Base-by-base conservation (phyloP, 2,888 invertebrate species). In the Drosophila antonietae region DNA sequence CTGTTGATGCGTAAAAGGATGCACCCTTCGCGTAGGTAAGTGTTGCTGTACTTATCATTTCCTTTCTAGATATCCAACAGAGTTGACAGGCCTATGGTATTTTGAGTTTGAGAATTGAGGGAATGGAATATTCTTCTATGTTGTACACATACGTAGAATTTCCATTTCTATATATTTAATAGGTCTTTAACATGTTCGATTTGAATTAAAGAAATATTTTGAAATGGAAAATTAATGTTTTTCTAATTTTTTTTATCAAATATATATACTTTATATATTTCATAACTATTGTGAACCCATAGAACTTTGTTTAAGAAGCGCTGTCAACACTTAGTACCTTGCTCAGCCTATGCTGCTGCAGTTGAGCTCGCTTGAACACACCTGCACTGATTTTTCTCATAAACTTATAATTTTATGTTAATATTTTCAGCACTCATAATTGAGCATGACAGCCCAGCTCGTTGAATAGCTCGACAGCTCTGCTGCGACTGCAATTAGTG, bases 1-100 rank as follows among this genome's bases (percentile, higher is more conserved):
- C 83, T 78, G 75, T 75, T 83, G 74, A 84, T 73, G 89, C 87
- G 80, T 87, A 74, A 77, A 88, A 87, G 87, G 87, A 87, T 88
- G 82, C 59, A 43, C 68, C 67, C 55, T 59, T 49, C 46, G 58
- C 41, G 35, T 68, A 58, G 79, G 35, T 60, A 59, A 67, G 59
- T 68, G 60, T 73, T 41, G 28, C 12, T 55, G 57, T 55, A 72
- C 76, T 80, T 75, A 67, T 41, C 68, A 75, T 73, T 86, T 87
- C 85, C 79, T 78, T 75, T 78, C 8, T 6, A 80, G 77, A 86
- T 77, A 76, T 47, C 14, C 0, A 2, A 9, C 52, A 75, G 78
- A 68, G 80, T 73, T 80, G 81, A 44, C 73, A 59, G 57, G 39
- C 2, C 37, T 28, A 0, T 47, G 9, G 9, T 5, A 4, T 9